Evolutionary conservation across 2,888 invertebrate species (phyloP), one percentile per base, ranked within the genome.

Genomic region (Dorcus hopei): DNA sequence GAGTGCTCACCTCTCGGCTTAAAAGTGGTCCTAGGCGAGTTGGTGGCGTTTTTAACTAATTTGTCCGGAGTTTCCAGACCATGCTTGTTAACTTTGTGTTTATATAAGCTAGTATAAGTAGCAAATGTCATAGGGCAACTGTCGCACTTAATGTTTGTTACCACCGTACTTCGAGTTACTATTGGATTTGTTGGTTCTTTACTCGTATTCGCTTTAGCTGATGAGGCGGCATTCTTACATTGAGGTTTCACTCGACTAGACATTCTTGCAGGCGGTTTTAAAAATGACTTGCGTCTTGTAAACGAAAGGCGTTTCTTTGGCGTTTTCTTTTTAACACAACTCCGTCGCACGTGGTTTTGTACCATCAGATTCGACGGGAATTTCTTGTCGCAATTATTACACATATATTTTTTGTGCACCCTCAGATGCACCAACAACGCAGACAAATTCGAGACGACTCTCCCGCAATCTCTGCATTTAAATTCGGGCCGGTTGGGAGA

Each of bases 241-340:
- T 19, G 38, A 9, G 49, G 54, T 43, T 45, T 54, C 43, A 40
- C 26, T 7, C 19, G 8, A 5, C 49, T 33, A 19, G 43, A 45
- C 9, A 8, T 38, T 38, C 33, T 42, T 9, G 38, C 42, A 11
- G 45, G 23, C 26, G 16, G 23, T 4, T 43, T 26, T 19, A 57
- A 49, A 38, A 38, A 38, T 48, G 33, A 48, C 33, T 43, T 45
- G n/a, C 52, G 19, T 7, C 23, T 23, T 7, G 50, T 51, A 16
- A 9, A 38, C 9, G 50, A 49, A 9, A 38, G 16, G 14, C 40
- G 48, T n/a, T 54, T 57, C 26, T 49, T 58, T 3, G 56, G 54
- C 8, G 55, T 51, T 63, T 78, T 77, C 8, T 48, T 51, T 63
- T 78, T 77, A 3, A 77, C 73, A 57, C 78, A 78, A 45, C 66